Conservation (phyloP, 2,888 invertebrate species). For the Drosophila mayaguana region DNA sequence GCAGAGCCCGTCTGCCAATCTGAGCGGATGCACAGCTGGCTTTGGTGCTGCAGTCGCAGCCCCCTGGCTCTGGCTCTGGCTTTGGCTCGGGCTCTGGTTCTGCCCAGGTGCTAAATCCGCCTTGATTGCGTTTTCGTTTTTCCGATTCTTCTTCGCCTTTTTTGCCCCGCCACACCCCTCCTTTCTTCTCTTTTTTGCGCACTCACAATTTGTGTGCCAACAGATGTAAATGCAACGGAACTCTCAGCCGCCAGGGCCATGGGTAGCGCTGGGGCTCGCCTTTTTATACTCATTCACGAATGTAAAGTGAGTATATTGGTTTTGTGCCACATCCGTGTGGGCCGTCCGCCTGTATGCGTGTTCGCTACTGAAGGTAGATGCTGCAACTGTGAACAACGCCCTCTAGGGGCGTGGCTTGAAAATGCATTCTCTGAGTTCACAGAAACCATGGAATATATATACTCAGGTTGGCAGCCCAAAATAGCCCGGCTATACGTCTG, state of each 20-base stretch:
- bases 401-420: too few relatives aligned
- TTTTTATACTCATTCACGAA: neutral
- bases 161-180: neutral
- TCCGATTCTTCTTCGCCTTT: neutral
- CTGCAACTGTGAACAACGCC: too few relatives aligned
- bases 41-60: conserved; percentile 1
- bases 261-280: neutral
- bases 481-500: too few relatives aligned
- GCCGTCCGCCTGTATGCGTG: too few relatives aligned
- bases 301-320: neutral
- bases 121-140: conserved; percentile 41
- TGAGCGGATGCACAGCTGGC: conserved; percentile 11
- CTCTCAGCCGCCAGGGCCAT: conserved; percentile 33
- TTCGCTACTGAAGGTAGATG: too few relatives aligned
- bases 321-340: neutral
- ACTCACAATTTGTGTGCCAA: conserved; percentile 24
- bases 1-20: conserved; percentile 18
- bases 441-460: too few relatives aligned
- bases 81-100: neutral
- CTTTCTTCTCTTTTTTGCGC: neutral
- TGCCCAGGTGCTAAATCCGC: conserved; percentile 47
- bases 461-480: too few relatives aligned
- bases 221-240: conserved; percentile 52
- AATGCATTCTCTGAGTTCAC: too few relatives aligned
- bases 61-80: neutral